Percentiles rank a stretch among this genome's conserved stretches.
These are phyloP conservation scores for Notarius quadriscutis DNA, from an alignment of 2,113 vertebrate genomes.

Conservation along the genomic window DNA sequence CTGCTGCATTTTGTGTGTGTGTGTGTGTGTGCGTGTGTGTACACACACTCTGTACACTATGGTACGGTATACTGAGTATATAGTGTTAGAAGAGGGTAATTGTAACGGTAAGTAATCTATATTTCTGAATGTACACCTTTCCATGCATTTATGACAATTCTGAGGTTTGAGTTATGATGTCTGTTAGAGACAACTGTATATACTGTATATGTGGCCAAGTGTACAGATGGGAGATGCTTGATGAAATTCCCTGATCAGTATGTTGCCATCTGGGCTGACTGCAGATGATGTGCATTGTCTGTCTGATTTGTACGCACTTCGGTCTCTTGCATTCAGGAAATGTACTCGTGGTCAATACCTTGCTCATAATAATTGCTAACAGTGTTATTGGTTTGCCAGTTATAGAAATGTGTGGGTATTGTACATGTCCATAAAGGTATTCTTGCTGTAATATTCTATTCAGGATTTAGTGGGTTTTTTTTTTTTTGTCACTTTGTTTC, in stretches of 20 bases:
- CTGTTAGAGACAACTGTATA: not conserved
- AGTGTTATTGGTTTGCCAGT: not conserved
- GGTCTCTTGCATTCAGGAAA: not conserved
- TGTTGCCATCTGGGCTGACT: constrained; percentile 27
- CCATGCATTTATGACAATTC: not conserved
- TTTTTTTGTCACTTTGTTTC: not conserved
- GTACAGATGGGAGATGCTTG: not conserved
- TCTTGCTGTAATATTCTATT: not conserved
- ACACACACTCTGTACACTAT: too few species aligned
- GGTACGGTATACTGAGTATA: not conserved
- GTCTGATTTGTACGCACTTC: not conserved
- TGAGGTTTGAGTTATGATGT: too few species aligned
- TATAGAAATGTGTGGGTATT: not conserved
- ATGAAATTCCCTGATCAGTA: constrained; percentile 23
- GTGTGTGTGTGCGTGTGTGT: too few species aligned
- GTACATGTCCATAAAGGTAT: not conserved
- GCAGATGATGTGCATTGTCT: not conserved
- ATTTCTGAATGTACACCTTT: not conserved
- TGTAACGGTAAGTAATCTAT: not conserved
- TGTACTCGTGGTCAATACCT: not conserved
- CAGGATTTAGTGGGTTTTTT: not conserved
- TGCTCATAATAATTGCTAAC: not conserved
- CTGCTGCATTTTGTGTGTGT: too few species aligned
- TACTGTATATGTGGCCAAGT: not conserved
- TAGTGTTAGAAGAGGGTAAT: too few species aligned